Percentiles rank a stretch among this genome's conserved stretches.
These are phyloP conservation scores for Leptobrachium ailaonicum DNA, from an alignment of 2,113 vertebrate species.

Conservation along the genomic window DNA sequence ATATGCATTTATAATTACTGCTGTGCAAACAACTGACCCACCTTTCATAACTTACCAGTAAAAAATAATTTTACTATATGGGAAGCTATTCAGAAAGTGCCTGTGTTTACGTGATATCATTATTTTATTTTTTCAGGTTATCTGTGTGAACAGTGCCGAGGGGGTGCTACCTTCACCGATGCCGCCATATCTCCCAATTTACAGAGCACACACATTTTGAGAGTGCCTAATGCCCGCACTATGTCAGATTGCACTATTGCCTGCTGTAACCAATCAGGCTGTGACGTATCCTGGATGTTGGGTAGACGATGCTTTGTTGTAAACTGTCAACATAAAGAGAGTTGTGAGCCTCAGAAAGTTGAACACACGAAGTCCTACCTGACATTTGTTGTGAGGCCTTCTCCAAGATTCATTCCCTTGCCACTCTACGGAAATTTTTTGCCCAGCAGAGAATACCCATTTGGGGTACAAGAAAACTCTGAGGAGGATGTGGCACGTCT, in stretches of 20 bases:
- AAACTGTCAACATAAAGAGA: constrained; percentile 74
- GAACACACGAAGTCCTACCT: constrained; percentile 74
- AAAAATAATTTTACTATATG: too few species aligned
- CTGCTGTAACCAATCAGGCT: constrained; percentile 78
- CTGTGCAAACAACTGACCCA: too few species aligned
- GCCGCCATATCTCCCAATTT: constrained; percentile 78
- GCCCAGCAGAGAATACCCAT: constrained; percentile 59
- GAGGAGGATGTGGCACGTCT: constrained; percentile 67
- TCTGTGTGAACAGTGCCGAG: constrained; percentile 74
- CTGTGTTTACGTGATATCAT: too few species aligned
- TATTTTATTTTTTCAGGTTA: constrained; percentile 64
- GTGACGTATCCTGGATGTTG: constrained; percentile 87
- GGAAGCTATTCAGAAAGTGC: too few species aligned
- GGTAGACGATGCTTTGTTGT: constrained; percentile 82
- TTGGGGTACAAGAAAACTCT: constrained; percentile 52
- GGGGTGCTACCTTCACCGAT: constrained; percentile 73
- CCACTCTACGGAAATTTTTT: constrained; percentile 69
- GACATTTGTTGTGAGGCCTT: constrained; percentile 73
- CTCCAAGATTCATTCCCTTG: constrained; percentile 65
- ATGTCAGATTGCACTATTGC: constrained; percentile 73
- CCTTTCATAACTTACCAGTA: too few species aligned
- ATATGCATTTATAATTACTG: too few species aligned
- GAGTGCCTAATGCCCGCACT: constrained; percentile 71
- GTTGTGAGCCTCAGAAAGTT: constrained; percentile 75
- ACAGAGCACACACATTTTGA: constrained; percentile 72